Base-by-base conservation (phyloP, 1,140 invertebrate species). In the Papilio polytes region DNA sequence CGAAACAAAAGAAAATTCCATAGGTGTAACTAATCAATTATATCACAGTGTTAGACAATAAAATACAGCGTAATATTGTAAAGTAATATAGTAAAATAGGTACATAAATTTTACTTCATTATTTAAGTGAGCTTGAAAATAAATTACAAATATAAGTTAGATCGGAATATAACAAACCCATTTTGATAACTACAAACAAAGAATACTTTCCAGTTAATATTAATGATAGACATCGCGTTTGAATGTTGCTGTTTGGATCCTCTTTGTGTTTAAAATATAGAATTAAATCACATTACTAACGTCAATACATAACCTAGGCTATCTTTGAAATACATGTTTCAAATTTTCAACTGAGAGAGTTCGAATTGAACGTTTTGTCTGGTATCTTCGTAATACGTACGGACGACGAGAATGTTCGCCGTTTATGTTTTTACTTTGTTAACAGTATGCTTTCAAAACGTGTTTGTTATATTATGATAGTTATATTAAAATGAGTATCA, bases 1-100 rank as follows among this genome's bases (percentile, higher is more conserved):
- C 36, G 20, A 78, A 77, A 77, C 51, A 78, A 46, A 78, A 78
- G 15, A 78, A 44, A 51, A 63, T 31, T 66, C 41, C 41, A 44
- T 78, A 78, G 36, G 56, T 66, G 56, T 44, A 78, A 13, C 46
- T 78, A 66, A 78, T 66, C 76, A 46, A 78, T 12, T 26, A 66
- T 78, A 78, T 78, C 77, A 78, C 77, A 78, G 77, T 78, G 77
- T 78, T 78, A 9, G 53, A 78, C 77, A 78, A 78, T 78, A 44
- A 78, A 78, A 78, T 78, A 59, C 26, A 78, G 74, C 18, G 74
- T 78, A 56, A 78, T 78, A 78, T 78, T 78, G 74, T 78, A 78
- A 78, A 78, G 51, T 59, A 78, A 78, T 78, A n/a, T 78, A 78
- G 53, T 78, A 78, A 78, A 78, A 78, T 78, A 78, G 74, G 51